Evolutionary conservation across 2,888 invertebrate species (phyloP).

Genomic region (Ophonus ardosiacus): DNA sequence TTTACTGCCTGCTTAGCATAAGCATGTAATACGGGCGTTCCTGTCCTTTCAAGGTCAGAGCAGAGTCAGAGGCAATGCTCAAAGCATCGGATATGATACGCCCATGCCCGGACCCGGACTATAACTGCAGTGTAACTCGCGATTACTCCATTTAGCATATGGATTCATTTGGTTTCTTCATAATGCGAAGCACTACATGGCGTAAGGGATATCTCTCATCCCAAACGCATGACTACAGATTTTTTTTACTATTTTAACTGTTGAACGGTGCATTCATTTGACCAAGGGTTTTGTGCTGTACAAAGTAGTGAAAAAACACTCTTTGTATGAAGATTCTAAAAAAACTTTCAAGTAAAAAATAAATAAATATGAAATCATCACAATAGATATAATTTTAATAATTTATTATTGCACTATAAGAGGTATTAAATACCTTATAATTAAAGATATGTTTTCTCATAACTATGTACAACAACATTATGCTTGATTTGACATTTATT

Average conservation of each 20-base stretch:
- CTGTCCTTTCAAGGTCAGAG: conserved; percentile 33
- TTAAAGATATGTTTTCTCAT: not conserved
- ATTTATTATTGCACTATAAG: not conserved
- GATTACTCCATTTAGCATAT: not conserved
- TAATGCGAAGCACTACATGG: conserved; percentile 32
- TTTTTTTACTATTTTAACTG: conserved; percentile 10
- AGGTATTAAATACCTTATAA: not conserved
- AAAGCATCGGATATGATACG: not conserved
- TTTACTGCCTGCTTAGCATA: conserved; percentile 52
- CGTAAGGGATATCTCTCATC: conserved; percentile 18
- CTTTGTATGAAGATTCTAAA: not conserved
- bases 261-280: conserved; percentile 26
- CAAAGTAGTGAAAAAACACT: not conserved
- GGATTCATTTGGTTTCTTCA: not conserved
- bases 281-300: not conserved
- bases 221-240: conserved; percentile 25
- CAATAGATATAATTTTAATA: not conserved
- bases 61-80: not conserved
- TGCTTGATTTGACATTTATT: conserved; percentile 14
- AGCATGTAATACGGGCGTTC: conserved; percentile 56
- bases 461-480: not conserved
- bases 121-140: not conserved
- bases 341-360: not conserved
- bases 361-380: not conserved
- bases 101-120: no score